phyloP scores from a whole-genome alignment of 2,888 invertebrate genomes.

The Furcula furcula region DNA sequence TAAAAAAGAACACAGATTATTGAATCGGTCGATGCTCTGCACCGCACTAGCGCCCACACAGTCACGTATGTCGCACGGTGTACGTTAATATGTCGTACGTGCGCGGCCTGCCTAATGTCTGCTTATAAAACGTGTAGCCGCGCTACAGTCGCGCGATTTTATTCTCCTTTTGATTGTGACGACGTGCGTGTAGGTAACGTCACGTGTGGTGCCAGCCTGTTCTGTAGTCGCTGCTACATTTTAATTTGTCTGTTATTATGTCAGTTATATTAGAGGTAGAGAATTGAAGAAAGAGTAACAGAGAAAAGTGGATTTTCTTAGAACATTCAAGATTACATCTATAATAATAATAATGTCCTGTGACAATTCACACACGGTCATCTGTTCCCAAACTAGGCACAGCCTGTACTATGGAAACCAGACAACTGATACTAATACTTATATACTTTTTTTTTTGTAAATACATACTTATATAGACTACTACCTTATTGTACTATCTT shows the following conservation, averaged over 20 bases:
- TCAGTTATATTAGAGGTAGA: not conserved
- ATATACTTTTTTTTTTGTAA: no score
- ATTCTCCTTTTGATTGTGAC: constrained; percentile 68
- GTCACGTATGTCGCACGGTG: constrained; percentile 65
- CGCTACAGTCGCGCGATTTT: constrained; percentile 54
- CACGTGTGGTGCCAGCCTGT: not conserved
- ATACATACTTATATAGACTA: no score
- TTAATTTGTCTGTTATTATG: not conserved
- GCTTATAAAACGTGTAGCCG: constrained; percentile 51
- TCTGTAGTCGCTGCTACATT: not conserved
- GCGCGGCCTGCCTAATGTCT: constrained; percentile 56
- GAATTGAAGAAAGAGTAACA: not conserved
- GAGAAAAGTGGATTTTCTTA: no score
- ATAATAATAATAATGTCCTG: no score
- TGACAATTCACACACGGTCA: no score
- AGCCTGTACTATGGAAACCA: no score
- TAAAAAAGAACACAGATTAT: constrained; percentile 49
- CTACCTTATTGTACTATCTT: no score
- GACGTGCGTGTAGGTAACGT: constrained; percentile 7
- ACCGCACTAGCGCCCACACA: constrained; percentile 25
- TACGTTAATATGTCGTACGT: constrained; percentile 74
- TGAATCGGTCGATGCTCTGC: constrained; percentile 48
- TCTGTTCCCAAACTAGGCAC: no score
- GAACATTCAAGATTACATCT: no score
- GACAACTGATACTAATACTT: no score